Evolutionary conservation across 2,888 invertebrate species (phyloP).

Genomic region (Pardosa pseudoannulata): DNA sequence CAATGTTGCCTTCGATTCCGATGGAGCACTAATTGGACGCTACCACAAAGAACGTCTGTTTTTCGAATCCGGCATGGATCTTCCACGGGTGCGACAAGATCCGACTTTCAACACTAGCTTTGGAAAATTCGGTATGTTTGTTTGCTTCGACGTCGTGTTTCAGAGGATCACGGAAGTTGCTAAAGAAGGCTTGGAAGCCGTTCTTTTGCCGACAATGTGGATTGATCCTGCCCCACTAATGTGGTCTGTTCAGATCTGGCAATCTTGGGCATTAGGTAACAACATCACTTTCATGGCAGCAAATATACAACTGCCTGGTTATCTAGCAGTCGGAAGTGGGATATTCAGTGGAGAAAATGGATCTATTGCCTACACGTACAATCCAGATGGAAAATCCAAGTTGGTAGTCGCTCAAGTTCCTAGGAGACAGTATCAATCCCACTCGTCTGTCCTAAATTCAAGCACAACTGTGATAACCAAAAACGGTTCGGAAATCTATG

Average conservation of each 20-base stretch:
- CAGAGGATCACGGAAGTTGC: slow-evolving; percentile 83
- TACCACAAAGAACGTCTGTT: slow-evolving; percentile 78
- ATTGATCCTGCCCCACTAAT: slow-evolving; percentile 87
- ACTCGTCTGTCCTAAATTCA: neutral
- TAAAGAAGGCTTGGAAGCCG: slow-evolving; percentile 81
- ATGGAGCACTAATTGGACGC: slow-evolving; percentile 85
- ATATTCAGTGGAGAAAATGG: slow-evolving; percentile 83
- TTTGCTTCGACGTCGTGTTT: slow-evolving; percentile 90
- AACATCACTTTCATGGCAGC: slow-evolving; percentile 85
- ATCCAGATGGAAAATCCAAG: slow-evolving; percentile 58
- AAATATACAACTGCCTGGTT: slow-evolving; percentile 82
- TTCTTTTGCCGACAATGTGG: slow-evolving; percentile 87
- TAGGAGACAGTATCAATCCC: neutral
- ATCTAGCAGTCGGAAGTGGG: slow-evolving; percentile 86
- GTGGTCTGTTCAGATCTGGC: slow-evolving; percentile 83
- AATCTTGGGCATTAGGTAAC: slow-evolving; percentile 83
- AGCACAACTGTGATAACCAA: slow-evolving; percentile 18
- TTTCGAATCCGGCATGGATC: slow-evolving; percentile 75
- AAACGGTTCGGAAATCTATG: neutral
- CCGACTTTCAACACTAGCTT: slow-evolving; percentile 76
- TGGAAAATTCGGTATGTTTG: slow-evolving; percentile 85
- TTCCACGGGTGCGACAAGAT: slow-evolving; percentile 74
- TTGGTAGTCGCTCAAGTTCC: slow-evolving; percentile 52
- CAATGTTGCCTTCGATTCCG: slow-evolving; percentile 86
- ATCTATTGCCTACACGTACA: slow-evolving; percentile 72